Conservation (phyloP, 2,797 vertebrate species). For the Urophycis tenuis region DNA sequence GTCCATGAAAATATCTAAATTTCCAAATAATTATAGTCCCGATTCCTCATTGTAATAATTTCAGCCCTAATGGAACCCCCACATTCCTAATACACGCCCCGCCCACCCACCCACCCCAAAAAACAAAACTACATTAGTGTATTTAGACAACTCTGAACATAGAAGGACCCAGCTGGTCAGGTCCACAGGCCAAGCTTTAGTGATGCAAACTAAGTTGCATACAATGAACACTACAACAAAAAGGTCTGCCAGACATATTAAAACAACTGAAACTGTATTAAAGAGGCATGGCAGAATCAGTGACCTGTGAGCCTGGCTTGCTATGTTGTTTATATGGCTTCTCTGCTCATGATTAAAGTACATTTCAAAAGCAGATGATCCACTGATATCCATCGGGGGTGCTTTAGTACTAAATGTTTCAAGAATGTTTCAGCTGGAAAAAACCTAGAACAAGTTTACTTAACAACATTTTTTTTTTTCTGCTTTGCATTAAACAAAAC, state of each 20-base stretch:
- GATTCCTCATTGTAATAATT: neutral
- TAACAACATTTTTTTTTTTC: conserved; percentile 57
- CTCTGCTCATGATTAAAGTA: conserved; percentile 45
- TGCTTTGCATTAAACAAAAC: conserved; percentile 68
- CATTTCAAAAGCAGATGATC: conserved; percentile 32
- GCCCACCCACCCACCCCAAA: conserved; percentile 17
- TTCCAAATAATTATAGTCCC: conserved; percentile 49
- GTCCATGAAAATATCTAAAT: conserved; percentile 71
- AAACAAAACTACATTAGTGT: conserved; percentile 58
- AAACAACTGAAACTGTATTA: conserved; percentile 18
- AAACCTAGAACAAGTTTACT: conserved; percentile 53
- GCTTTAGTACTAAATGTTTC: conserved; percentile 30
- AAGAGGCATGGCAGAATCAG: conserved; percentile 14
- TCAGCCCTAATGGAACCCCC: conserved; percentile 30
- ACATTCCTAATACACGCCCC: conserved; percentile 10
- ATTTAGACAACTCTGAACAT: conserved; percentile 49
- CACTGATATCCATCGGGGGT: conserved; percentile 4
- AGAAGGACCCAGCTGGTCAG: neutral
- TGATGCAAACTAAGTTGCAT: conserved; percentile 29
- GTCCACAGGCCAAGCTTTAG: neutral
- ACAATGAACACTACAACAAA: neutral
- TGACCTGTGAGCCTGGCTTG: conserved; percentile 13
- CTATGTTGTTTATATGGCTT: conserved; percentile 45
- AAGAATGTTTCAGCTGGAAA: conserved; percentile 47
- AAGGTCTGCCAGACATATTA: conserved; percentile 15